Evolutionary conservation across 2,888 invertebrate species (phyloP).

Genomic region (Anthoptus insignis): DNA sequence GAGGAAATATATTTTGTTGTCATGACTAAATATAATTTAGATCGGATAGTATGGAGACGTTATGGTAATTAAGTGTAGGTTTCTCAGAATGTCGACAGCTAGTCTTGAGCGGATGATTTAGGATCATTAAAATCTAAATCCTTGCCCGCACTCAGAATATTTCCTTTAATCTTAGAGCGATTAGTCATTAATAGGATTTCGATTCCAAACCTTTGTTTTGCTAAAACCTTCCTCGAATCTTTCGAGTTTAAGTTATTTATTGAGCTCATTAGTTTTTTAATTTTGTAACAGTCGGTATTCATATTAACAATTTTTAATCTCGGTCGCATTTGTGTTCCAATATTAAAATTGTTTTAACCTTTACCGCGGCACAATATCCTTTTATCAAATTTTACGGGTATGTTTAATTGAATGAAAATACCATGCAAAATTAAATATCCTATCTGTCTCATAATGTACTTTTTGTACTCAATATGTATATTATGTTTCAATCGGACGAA

Average conservation of each 20-base stretch:
- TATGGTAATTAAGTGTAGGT: constrained; percentile 66
- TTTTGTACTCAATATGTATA: too few species aligned
- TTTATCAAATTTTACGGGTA: constrained; percentile 15
- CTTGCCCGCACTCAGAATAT: constrained; percentile 52
- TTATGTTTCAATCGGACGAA: too few species aligned
- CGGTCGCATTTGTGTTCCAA: constrained; percentile 6
- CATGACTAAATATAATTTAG: constrained; percentile 78
- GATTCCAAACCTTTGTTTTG: constrained; percentile 65
- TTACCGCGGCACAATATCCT: constrained; percentile 10
- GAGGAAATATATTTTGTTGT: constrained; percentile 68
- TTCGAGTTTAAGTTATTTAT: constrained; percentile 26
- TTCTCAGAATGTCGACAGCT: constrained; percentile 67
- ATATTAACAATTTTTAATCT: constrained; percentile 33
- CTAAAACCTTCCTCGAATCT: constrained; percentile 38
- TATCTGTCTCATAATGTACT: neutral
- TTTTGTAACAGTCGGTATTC: constrained; percentile 25
- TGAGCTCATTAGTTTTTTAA: constrained; percentile 34
- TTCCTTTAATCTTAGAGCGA: constrained; percentile 65
- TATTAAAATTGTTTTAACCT: constrained; percentile 32
- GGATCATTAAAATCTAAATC: constrained; percentile 67
- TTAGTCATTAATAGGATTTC: constrained; percentile 75
- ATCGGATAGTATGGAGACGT: constrained; percentile 71
- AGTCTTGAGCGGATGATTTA: constrained; percentile 67
- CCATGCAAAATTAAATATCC: neutral
- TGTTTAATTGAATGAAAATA: neutral